Evolutionary conservation across 2,888 invertebrate genomes (phyloP).

Genomic region (Pardosa pseudoannulata): DNA sequence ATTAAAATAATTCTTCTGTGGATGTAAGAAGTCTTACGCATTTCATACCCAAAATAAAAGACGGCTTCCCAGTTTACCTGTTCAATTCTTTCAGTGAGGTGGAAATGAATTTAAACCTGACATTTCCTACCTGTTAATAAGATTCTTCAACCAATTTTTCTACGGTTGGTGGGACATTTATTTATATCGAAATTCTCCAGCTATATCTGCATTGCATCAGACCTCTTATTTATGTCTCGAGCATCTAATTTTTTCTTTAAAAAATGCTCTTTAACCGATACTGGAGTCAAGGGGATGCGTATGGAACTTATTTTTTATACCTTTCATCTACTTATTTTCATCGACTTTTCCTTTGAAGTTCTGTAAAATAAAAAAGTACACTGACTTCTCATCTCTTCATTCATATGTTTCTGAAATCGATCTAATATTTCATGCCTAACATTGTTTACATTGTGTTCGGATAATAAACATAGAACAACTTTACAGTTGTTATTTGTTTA

Average conservation of each 20-base stretch:
- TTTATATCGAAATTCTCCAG: slow-evolving; percentile 42
- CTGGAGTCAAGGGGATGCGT: background rate
- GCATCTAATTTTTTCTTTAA: slow-evolving; percentile 19
- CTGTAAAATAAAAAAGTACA: no score
- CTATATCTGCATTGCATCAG: slow-evolving; percentile 17
- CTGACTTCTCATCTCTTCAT: no score
- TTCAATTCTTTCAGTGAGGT: slow-evolving; percentile 50
- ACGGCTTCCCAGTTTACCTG: slow-evolving; percentile 41
- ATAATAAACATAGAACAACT: no score
- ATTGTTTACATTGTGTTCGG: no score
- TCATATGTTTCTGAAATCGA: no score
- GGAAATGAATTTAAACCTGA: slow-evolving; percentile 21
- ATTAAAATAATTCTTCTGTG: no score
- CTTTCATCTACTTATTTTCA: background rate
- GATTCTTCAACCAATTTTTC: slow-evolving; percentile 47
- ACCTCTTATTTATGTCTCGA: slow-evolving; percentile 29
- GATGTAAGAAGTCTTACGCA: background rate
- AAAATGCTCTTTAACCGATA: slow-evolving; percentile 34
- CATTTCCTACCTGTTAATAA: slow-evolving; percentile 49
- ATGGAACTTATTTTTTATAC: background rate
- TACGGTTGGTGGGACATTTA: slow-evolving; percentile 43
- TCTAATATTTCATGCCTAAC: no score
- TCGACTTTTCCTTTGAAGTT: no score
- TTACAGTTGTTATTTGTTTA: no score
- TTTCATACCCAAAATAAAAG: slow-evolving; percentile 29